Base-by-base conservation (phyloP, 2,797 vertebrate genomes). In the Aldrovandia affinis region DNA sequence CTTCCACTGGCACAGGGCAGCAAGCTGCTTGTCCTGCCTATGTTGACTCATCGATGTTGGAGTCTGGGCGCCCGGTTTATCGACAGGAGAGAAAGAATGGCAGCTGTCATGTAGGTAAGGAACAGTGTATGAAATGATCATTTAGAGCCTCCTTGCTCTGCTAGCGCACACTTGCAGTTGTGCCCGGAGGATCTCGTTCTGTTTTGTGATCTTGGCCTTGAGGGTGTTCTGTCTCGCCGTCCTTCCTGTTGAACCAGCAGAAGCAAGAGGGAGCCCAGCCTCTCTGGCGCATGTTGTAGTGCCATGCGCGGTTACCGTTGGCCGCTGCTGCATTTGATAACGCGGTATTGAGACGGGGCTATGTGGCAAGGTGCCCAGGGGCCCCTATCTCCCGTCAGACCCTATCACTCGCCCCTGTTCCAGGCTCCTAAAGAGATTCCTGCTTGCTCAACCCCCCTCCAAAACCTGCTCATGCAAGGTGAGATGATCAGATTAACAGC, bases 241-340 rank as follows among this genome's bases (percentile, higher is more conserved):
- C 22, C 73, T 77, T 77, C 22, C 73, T 44, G 20, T 47, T 22
- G 73, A 47, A 77, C 73, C 42, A 77, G 73, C 73, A 77, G 73
- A 30, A 68, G 63, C 4, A 59, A 25, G 68, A 36, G 36, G 68
- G 33, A 73, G 68, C 68, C 33, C 20, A 22, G 68, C 36, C 68
- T 39, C 20, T 36, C 33, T 20, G 68, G 42, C 25, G 42, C 42
- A 77, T 25, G n/a, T 73, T 73, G 33, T 39, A 15, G 39, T 73
- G 68, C 20, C 68, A 73, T 73, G 68, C 68, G 33, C 12, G 61
- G 61, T n/a, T 65, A n/a, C 61, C 33, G 15, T 5, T 7, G 3
- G 33, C 65, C 4, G 65, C 33, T 39, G 65, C 33, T 39, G 65
- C 30, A 36, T 70, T 70, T 39, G 33, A 70, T 70, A 36, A 70